Base-by-base conservation (phyloP, 2,888 invertebrate species). In the Latrodectus elegans region DNA sequence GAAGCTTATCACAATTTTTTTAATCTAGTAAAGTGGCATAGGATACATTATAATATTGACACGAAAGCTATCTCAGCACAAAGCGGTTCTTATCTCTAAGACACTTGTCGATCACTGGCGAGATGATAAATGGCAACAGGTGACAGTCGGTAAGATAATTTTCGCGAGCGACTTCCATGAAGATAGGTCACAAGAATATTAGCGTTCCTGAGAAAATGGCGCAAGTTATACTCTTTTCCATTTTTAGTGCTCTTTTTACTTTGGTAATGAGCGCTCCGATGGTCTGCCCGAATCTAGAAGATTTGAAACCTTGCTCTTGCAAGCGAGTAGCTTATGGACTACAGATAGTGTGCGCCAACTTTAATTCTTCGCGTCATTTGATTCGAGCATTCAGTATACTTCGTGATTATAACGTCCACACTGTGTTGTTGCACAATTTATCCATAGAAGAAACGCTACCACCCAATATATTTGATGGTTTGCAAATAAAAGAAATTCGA, bases 361-460 rank as follows among this genome's bases (percentile, higher is more conserved):
- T 88, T 70, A 83, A 78, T 38, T 15, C 81, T 15, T 64, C 53
- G n/a, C 15, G n/a, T 15, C 14, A 15, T 17, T 38, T 88, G 38
- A 26, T 70, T 15, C 77, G 26, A 52, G 87, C 74, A 1, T 83
- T 88, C 52, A 82, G 77, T 53, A 78, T 88, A 12, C 52, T 88
- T 49, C 72, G 81, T n/a, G 87, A 88, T 60, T 88, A 88, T 55
- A 15, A 53, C 0, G 78, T 88, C 17, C 73, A 88, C 26, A 88
- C 70, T 52, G 73, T 88, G n/a, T n/a, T 83, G 6, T n/a, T 88
- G 14, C 87, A 88, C 15, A 73, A 22, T 52, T 70, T 88, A 12
- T 65, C 49, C 9, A 67, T 88, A 2, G 53, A 17, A n/a, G 82
- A 88, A 2, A 49, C 55, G 1, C 52, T 88, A 1, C 87, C 87